A percentile compares a stretch with the other conserved stretches of the same genome.
Conservation (phyloP, 2,797 vertebrate genomes). For the Zalophus californianus region DNA sequence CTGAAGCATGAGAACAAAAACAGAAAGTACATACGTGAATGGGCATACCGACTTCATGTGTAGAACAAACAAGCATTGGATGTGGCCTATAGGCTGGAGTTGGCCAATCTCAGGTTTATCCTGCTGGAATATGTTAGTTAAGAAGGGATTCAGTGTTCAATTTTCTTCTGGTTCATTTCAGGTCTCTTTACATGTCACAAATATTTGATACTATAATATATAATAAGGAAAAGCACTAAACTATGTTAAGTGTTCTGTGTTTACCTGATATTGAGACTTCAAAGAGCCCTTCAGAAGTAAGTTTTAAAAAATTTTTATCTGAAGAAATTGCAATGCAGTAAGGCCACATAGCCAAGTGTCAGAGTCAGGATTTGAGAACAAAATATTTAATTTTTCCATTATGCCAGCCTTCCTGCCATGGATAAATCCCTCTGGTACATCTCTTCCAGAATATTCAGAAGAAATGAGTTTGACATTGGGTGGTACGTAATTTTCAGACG, state of each 20-base stretch:
- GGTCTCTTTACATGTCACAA: neutral
- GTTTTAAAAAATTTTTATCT: neutral
- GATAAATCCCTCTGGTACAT: neutral
- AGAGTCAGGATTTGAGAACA: neutral
- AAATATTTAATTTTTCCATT: neutral
- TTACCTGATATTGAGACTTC: neutral
- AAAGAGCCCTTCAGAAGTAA: neutral
- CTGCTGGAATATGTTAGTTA: neutral
- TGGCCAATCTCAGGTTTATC: neutral
- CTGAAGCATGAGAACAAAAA: neutral
- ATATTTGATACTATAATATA: neutral
- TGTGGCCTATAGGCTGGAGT: rapidly evolving
- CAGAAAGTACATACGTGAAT: neutral
- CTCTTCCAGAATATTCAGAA: neutral
- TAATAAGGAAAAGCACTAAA: neutral
- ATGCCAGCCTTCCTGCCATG: neutral
- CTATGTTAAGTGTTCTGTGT: neutral
- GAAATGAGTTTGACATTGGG: neutral
- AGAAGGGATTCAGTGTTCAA: neutral
- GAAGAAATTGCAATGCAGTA: neutral
- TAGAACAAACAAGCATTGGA: rapidly evolving
- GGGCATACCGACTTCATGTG: neutral
- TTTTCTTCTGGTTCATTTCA: neutral
- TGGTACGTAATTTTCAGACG: neutral
- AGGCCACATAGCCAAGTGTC: rapidly evolving